These are phyloP conservation scores for Aphodius sticticus DNA, from an alignment of 2,888 invertebrate species.

Conservation along the genomic window DNA sequence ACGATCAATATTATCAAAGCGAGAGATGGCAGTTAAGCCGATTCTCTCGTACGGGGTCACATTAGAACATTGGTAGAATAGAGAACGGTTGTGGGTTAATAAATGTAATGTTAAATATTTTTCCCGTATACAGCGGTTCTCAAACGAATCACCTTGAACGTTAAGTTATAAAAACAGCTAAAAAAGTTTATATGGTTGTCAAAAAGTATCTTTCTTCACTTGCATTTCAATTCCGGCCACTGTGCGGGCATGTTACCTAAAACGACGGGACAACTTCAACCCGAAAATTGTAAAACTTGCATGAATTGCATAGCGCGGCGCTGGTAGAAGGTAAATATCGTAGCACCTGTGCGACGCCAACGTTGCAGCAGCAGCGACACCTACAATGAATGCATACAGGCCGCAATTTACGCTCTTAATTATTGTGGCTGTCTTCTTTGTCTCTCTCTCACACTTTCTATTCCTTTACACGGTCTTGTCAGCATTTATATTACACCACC, in stretches of 20 bases:
- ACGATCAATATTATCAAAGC: too few species aligned
- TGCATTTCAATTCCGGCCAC: neutral
- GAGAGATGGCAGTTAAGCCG: too few species aligned
- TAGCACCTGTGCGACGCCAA: neutral
- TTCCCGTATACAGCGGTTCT: too few species aligned
- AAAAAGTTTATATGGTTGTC: too few species aligned
- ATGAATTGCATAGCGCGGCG: neutral
- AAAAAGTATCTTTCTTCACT: too few species aligned
- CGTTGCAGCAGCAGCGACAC: neutral
- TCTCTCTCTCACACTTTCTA: neutral
- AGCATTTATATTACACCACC: neutral
- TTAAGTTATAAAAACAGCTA: too few species aligned
- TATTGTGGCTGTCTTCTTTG: neutral
- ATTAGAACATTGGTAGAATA: too few species aligned
- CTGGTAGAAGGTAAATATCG: neutral
- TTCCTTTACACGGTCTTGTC: neutral
- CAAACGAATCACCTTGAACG: too few species aligned
- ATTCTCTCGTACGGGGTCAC: too few species aligned
- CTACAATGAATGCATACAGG: neutral
- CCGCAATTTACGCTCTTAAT: neutral
- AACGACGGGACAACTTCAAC: neutral
- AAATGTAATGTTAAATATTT: too few species aligned
- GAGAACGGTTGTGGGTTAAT: too few species aligned
- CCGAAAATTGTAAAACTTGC: constrained; percentile 4
- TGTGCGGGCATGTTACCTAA: neutral